Base-by-base conservation (phyloP, 2,113 vertebrate species). In the Indri indri region DNA sequence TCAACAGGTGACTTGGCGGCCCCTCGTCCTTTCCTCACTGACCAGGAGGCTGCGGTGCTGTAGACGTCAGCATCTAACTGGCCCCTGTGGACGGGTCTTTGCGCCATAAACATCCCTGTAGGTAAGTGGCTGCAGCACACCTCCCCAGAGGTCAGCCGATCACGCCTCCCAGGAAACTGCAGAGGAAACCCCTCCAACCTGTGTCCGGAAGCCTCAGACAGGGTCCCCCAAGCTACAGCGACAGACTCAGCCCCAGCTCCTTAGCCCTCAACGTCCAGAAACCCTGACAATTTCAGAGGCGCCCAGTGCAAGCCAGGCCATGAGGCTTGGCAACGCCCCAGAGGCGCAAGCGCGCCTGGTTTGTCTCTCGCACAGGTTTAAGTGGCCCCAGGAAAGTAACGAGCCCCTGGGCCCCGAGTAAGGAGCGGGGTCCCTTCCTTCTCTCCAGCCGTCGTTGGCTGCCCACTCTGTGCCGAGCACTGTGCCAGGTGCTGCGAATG, bases 301-400 rank as follows among this genome's bases (percentile, higher is more conserved):
- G 30, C 4, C 52, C 2, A 11, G 2, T 0, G 14, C 6, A 27
- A 27, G 10, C 65, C 23, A 13, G 32, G 0, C 73, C 17, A 2
- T 1, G 7, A 6, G 34, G 3, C 20, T 6, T 7, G 11, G 63
- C 8, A 0, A 3, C 5, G 42, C 45, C 59, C 12, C 10, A 2
- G 42, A 25, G 83, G 5, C 32, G 12, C 40, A 10, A 11, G 18
- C 7, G 0, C 0, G 32, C 63, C 37, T 0, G 0, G 30, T 18
- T 52, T 14, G 17, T 45, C 37, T 10, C 12, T 18, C 0, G 13
- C 45, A 42, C 8, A 20, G 32, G 47, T 17, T 23, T 8, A 45
- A 45, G 42, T 16, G 23, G 25, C 25, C 40, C 37, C 10, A 4
- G 22, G 20, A 40, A 1, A 11, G 8, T 27, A 9, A 3, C 1